A percentile compares a stretch with the other conserved stretches of the same genome.
These are phyloP conservation scores for Gallinago paraguaiae DNA, from an alignment of 2,113 vertebrate species.

Conservation along the genomic window DNA sequence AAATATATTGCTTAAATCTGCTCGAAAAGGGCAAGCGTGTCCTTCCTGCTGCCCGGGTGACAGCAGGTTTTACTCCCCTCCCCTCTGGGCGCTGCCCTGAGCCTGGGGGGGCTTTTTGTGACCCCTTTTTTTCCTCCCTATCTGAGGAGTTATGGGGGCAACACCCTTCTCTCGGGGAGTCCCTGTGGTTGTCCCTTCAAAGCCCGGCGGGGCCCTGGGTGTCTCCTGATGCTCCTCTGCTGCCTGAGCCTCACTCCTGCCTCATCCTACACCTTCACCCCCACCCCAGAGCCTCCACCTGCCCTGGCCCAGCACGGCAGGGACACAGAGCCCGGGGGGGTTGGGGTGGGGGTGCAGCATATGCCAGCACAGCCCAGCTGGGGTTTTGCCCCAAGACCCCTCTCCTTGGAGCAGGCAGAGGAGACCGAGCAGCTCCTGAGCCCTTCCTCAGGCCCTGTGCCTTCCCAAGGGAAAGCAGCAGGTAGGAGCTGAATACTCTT, in stretches of 20 bases:
- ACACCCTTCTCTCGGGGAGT: neutral
- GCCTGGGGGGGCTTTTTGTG: neutral
- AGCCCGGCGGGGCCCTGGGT: neutral
- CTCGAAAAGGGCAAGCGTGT: neutral
- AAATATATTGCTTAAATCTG: fast-evolving
- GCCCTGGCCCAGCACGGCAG: fast-evolving
- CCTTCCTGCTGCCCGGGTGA: neutral
- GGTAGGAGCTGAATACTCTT: neutral
- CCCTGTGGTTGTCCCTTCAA: neutral
- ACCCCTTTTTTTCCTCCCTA: neutral
- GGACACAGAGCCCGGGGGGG: too few species aligned
- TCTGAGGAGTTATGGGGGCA: neutral
- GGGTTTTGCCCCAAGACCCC: neutral
- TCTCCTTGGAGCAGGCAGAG: neutral
- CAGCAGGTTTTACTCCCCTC: neutral
- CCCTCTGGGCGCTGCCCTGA: neutral
- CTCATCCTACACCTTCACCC: neutral
- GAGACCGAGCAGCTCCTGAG: neutral
- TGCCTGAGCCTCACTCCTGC: neutral
- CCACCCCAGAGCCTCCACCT: neutral
- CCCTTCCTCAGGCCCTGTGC: neutral
- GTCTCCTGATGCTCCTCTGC: fast-evolving
- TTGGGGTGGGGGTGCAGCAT: neutral
- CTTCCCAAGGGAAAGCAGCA: neutral
- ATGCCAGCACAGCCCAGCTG: neutral